Evolutionary conservation across 2,888 invertebrate species (phyloP).

Genomic region (Phyllotreta striolata): DNA sequence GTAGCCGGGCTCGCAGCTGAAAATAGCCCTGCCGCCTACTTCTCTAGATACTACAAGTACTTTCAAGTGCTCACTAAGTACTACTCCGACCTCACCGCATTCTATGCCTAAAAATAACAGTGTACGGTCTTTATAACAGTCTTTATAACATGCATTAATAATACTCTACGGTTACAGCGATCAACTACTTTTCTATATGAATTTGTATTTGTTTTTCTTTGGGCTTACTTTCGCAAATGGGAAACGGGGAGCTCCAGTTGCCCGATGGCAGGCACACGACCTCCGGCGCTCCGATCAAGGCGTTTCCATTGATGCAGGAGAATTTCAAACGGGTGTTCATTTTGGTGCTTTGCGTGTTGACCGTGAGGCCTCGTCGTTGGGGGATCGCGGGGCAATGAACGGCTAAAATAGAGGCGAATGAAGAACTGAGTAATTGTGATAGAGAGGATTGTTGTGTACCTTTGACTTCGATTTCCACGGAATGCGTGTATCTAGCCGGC

Average conservation of each 20-base stretch:
- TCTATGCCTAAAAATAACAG: constrained; percentile 69
- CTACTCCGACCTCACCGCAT: constrained; percentile 75
- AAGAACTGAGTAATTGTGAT: constrained; percentile 24
- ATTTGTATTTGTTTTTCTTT: constrained; percentile 1
- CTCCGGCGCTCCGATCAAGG: constrained; percentile 78
- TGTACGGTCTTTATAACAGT: constrained; percentile 1
- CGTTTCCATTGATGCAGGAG: constrained; percentile 82
- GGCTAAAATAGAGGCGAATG: constrained; percentile 58
- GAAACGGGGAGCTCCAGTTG: constrained; percentile 85
- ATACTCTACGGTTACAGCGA: background rate
- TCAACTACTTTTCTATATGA: background rate
- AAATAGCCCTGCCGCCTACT: constrained; percentile 82
- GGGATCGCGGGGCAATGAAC: constrained; percentile 83
- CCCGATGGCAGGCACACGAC: constrained; percentile 82
- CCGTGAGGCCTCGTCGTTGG: constrained; percentile 75
- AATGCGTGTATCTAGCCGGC: constrained; percentile 82
- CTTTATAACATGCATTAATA: too few relatives aligned
- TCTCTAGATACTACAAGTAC: constrained; percentile 79
- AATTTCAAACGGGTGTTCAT: constrained; percentile 78
- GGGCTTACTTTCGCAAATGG: constrained; percentile 80
- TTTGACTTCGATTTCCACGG: constrained; percentile 82
- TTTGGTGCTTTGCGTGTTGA: constrained; percentile 75
- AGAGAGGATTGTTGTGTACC: constrained; percentile 59
- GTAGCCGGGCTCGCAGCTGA: constrained; percentile 80
- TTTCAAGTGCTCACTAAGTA: constrained; percentile 68